Conservation (phyloP, 2,797 vertebrate species). For the Poeciliopsis turneri region DNA sequence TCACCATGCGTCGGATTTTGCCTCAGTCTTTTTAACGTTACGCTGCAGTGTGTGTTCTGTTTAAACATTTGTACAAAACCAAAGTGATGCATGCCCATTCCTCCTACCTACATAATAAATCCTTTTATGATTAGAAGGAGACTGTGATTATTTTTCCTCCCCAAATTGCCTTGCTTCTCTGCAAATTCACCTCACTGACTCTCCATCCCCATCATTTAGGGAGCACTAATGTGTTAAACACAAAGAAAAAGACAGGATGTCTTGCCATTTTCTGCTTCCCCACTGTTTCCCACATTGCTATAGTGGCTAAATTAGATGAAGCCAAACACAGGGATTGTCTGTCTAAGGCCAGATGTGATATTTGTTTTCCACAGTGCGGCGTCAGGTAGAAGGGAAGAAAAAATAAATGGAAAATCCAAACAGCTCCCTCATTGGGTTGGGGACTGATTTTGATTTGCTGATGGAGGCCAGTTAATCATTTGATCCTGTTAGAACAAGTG, state of each 20-base stretch:
- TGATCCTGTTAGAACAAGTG: conserved; percentile 81
- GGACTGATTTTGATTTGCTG: conserved; percentile 77
- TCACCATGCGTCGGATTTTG: conserved; percentile 13
- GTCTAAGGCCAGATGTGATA: conserved; percentile 78
- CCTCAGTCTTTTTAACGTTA: conserved; percentile 13
- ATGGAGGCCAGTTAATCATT: conserved; percentile 82
- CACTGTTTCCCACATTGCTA: conserved; percentile 72
- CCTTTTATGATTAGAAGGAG: conserved; percentile 36
- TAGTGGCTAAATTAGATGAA: conserved; percentile 73
- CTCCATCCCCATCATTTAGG: conserved; percentile 68
- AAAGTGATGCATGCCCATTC: conserved; percentile 10
- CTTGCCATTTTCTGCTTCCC: conserved; percentile 78
- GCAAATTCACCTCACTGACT: conserved; percentile 44
- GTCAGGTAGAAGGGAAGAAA: conserved; percentile 70
- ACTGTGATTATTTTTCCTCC: conserved; percentile 26
- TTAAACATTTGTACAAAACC: conserved; percentile 21
- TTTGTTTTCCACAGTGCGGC: conserved; percentile 77
- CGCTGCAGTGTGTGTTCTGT: conserved; percentile 15
- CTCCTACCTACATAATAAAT: conserved; percentile 17
- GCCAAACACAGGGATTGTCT: conserved; percentile 78
- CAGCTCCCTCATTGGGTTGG: conserved; percentile 73
- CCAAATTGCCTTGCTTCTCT: conserved; percentile 18
- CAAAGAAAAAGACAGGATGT: conserved; percentile 76
- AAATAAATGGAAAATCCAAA: conserved; percentile 63
- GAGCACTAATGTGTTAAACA: conserved; percentile 79